Conservation (phyloP, 2,888 invertebrate species). For the Lissocephala sabroskyi region DNA sequence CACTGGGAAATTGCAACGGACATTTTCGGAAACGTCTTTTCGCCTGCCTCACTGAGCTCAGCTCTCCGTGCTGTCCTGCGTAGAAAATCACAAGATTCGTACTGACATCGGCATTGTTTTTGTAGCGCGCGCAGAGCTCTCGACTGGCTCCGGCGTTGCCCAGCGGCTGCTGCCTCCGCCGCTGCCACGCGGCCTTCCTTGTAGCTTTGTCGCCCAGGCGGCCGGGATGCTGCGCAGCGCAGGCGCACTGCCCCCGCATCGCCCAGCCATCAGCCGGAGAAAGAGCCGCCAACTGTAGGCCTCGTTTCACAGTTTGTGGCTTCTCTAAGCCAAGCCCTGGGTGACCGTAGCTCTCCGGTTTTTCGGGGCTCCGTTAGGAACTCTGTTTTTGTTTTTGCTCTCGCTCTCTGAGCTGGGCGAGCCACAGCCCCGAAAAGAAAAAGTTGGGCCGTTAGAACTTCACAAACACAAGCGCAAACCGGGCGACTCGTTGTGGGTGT, state of each 20-base stretch:
- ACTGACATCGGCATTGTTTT: slow-evolving; percentile 65
- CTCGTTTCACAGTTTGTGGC: slow-evolving; percentile 7
- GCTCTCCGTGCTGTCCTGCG: slow-evolving; percentile 62
- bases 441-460: background rate
- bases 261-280: no score
- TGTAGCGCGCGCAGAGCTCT: slow-evolving; percentile 48
- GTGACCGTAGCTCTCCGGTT: no score
- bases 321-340: slow-evolving; percentile 45
- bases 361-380: slow-evolving; percentile 11
- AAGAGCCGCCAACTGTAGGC: no score
- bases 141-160: slow-evolving; percentile 5
- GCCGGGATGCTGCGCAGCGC: slow-evolving; percentile 3
- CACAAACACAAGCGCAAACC: background rate
- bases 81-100: slow-evolving; percentile 65
- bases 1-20: background rate
- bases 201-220: slow-evolving; percentile 17
- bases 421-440: slow-evolving; percentile 51
- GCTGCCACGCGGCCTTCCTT: slow-evolving; percentile 16
- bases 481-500: slow-evolving; percentile 1
- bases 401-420: slow-evolving; percentile 41
- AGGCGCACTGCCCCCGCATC: background rate
- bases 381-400: slow-evolving; percentile 17
- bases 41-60: slow-evolving; percentile 19
- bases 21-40: background rate
- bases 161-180: slow-evolving; percentile 12